phyloP scores from a whole-genome alignment of 2,797 vertebrate genomes.

The Tokudaia muenninki region DNA sequence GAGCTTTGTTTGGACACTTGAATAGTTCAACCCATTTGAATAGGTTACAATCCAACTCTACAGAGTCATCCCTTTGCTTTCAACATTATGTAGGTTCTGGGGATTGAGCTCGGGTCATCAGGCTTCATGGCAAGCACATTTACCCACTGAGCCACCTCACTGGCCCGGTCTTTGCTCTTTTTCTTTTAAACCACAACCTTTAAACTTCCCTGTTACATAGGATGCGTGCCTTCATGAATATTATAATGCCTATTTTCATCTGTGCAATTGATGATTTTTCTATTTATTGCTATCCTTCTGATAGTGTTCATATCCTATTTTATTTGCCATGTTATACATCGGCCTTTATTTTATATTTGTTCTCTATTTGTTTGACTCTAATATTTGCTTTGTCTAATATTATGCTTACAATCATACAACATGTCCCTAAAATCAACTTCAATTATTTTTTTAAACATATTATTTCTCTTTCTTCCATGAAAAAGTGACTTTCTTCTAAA shows the following conservation, averaged over 20 bases:
- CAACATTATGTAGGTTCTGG: background rate
- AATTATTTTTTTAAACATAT: background rate
- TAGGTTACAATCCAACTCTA: background rate
- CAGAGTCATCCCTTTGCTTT: background rate
- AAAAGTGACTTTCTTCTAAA: conserved; percentile 10
- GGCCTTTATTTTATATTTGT: background rate
- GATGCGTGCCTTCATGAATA: background rate
- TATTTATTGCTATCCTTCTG: background rate
- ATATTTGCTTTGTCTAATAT: background rate
- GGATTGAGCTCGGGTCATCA: background rate
- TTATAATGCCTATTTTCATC: conserved; percentile 9
- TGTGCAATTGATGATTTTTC: background rate
- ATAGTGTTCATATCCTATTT: background rate
- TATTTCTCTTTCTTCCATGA: background rate
- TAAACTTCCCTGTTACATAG: background rate
- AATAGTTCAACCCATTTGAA: background rate
- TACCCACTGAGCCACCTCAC: background rate
- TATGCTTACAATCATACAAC: background rate
- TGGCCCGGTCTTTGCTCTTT: background rate
- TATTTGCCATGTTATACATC: background rate
- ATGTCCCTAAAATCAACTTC: background rate
- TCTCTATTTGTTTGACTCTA: background rate
- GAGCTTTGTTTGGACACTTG: background rate
- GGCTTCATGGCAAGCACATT: background rate
- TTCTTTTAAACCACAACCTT: background rate